A percentile compares a stretch with the other conserved stretches of the same genome.
These are phyloP conservation scores for Mercenaria mercenaria DNA, from an alignment of 1,140 invertebrate species.

Conservation along the genomic window DNA sequence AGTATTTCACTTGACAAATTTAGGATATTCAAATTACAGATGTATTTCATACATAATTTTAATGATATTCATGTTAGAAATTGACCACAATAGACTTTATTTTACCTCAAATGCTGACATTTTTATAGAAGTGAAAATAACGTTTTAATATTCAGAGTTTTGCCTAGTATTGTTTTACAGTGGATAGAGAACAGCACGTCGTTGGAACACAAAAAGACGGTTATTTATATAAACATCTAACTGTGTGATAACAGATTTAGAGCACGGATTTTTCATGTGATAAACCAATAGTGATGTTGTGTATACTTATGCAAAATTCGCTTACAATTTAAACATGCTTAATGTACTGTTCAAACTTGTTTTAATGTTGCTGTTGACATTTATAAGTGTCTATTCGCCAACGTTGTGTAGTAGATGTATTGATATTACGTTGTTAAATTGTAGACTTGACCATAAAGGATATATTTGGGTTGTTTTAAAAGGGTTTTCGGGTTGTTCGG, in stretches of 20 bases:
- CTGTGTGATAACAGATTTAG: background rate
- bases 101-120: too few species aligned
- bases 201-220: background rate
- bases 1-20: background rate
- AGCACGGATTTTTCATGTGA: background rate
- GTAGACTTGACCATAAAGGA: background rate
- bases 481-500: background rate
- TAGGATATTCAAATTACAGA: background rate
- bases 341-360: background rate
- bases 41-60: background rate
- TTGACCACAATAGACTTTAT: too few species aligned
- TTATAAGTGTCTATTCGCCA: background rate
- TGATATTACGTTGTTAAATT: background rate
- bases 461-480: background rate
- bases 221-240: background rate
- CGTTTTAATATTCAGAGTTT: too few species aligned
- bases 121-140: too few species aligned
- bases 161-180: background rate
- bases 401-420: background rate
- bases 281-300: conserved; percentile 10
- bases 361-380: background rate
- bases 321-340: background rate
- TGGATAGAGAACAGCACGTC: background rate
- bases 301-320: background rate
- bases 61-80: too few species aligned